Conservation (phyloP, 2,888 invertebrate species). For the Rugalucina vietnamica region DNA sequence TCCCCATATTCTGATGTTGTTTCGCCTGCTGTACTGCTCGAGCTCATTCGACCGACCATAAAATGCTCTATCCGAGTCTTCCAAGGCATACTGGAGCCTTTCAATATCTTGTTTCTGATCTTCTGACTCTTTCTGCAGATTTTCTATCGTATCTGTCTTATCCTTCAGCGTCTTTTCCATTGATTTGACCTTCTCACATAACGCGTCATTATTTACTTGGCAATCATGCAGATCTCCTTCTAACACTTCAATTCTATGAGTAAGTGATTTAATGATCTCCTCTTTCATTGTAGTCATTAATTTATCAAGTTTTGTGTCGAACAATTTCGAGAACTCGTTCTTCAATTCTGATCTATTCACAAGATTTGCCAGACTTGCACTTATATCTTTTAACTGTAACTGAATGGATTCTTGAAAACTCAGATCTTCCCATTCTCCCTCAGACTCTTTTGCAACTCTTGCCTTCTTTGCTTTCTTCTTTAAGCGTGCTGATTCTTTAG, state of each 20-base stretch:
- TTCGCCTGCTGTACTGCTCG: conserved; percentile 7
- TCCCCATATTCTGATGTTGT: conserved; percentile 5
- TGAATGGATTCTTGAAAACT: not conserved
- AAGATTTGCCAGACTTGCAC: not conserved
- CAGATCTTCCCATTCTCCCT: not conserved
- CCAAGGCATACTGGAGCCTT: not conserved
- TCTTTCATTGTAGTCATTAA: not conserved
- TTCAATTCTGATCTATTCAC: not conserved
- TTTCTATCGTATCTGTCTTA: not conserved
- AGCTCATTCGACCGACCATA: not conserved
- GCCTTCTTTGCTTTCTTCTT: not conserved
- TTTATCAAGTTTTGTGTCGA: not conserved
- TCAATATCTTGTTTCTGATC: no score
- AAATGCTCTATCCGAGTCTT: not conserved
- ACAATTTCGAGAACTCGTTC: not conserved
- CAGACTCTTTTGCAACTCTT: not conserved
- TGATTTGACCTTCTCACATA: not conserved
- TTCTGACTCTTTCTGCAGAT: no score
- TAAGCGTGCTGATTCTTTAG: not conserved
- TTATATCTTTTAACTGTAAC: not conserved
- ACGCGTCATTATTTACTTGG: no score
- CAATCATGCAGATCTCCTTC: not conserved
- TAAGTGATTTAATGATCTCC: not conserved
- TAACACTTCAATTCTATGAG: not conserved
- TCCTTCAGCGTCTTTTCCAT: not conserved